These are phyloP conservation scores for Bombus turneri DNA, from an alignment of 1,140 invertebrate genomes.

Conservation along the genomic window DNA sequence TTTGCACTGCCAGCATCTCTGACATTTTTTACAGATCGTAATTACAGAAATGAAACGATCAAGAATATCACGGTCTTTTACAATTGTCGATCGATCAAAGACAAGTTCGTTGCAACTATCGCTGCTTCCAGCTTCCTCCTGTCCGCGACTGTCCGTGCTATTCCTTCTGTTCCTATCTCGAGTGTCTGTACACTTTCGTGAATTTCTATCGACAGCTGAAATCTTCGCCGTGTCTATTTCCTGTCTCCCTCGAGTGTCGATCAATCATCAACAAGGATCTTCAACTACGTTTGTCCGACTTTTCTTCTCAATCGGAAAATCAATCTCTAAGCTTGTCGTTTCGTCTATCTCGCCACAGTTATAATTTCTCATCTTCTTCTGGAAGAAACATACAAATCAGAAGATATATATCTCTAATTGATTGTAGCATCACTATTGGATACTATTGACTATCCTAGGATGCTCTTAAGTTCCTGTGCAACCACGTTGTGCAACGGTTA, in stretches of 20 bases:
- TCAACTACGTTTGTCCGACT: not conserved
- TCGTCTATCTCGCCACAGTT: not conserved
- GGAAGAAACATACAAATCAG: not conserved
- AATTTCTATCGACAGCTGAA: slow-evolving; percentile 36
- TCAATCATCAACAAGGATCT: not conserved
- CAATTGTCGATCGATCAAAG: not conserved
- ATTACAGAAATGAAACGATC: not conserved
- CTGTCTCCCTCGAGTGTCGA: slow-evolving; percentile 1
- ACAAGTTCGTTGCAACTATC: not conserved
- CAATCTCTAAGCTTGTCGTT: not conserved
- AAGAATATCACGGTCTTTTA: not conserved
- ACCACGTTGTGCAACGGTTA: not conserved
- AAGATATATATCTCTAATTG: not conserved
- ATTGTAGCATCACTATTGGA: not conserved
- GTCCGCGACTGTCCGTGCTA: slow-evolving; percentile 18
- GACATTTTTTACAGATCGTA: not conserved
- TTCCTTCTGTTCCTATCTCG: slow-evolving; percentile 46
- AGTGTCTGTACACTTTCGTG: slow-evolving; percentile 35
- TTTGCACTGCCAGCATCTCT: not conserved
- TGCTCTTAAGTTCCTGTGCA: not conserved
- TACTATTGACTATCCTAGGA: not conserved
- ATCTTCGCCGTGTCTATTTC: slow-evolving; percentile 10
- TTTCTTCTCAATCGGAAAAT: not conserved
- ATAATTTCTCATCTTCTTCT: not conserved
- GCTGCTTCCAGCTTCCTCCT: slow-evolving; percentile 2